Conservation (phyloP, 1,140 invertebrate genomes). For the Apis dorsata region DNA sequence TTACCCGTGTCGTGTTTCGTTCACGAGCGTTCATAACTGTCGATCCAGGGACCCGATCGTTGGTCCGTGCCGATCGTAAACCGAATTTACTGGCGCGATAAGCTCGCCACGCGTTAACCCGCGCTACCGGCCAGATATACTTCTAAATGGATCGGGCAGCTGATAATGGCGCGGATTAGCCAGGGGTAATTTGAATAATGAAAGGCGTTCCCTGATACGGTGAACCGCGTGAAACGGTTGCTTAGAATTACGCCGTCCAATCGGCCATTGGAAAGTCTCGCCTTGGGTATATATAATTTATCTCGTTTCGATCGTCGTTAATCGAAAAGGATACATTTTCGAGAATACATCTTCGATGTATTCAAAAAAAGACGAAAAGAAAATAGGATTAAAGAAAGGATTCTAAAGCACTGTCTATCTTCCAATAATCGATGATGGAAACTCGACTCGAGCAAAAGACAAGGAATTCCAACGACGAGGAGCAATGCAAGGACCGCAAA, state of each 20-base stretch:
- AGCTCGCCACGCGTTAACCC: conserved; percentile 39
- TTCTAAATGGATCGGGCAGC: conserved; percentile 33
- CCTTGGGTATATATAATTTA: conserved; percentile 29
- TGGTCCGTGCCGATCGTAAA: conserved; percentile 46
- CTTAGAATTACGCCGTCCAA: conserved; percentile 4
- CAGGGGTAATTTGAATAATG: conserved; percentile 41
- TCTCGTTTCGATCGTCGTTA: background rate
- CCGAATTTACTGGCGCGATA: conserved; percentile 57
- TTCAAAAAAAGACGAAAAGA: background rate
- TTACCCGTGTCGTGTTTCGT: conserved; percentile 1
- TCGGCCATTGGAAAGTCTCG: conserved; percentile 35
- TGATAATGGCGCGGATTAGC: conserved; percentile 41
- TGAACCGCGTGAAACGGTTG: background rate
- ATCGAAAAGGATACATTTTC: no score
- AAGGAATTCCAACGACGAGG: background rate
- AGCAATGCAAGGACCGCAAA: background rate
- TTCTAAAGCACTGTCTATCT: background rate
- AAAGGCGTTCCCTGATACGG: conserved; percentile 33
- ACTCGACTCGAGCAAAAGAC: background rate
- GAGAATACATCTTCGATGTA: no score
- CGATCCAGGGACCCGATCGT: conserved; percentile 47
- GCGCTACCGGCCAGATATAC: conserved; percentile 13
- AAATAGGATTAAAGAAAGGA: background rate
- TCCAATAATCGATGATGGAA: background rate
- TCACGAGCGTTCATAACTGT: conserved; percentile 49